A percentile compares a stretch with the other conserved stretches of the same genome.
phyloP scores from a whole-genome alignment of 2,113 vertebrate species.

The Varanus salvator region DNA sequence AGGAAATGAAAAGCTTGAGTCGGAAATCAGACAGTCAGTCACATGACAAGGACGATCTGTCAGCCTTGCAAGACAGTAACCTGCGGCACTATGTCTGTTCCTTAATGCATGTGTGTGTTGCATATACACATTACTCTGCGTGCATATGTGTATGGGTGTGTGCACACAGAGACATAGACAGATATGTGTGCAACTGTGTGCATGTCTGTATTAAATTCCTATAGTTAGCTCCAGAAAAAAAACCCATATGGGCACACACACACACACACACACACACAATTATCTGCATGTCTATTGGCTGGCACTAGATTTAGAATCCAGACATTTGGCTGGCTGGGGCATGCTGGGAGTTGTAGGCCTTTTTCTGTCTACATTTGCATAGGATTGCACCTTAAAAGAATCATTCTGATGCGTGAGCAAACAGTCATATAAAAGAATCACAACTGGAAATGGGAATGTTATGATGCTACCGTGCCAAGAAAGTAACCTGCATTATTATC shows the following conservation, averaged over 20 bases:
- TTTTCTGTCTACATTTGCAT: too few species aligned
- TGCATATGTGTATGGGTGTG: background rate
- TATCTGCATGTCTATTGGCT: too few species aligned
- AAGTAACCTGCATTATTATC: too few species aligned
- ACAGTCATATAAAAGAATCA: background rate
- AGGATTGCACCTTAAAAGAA: background rate
- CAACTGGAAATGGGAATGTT: background rate
- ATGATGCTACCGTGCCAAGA: too few species aligned
- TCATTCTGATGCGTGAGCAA: background rate
- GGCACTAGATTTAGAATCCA: too few species aligned
- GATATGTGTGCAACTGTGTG: background rate
- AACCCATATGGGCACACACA: too few species aligned
- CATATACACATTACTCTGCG: background rate
- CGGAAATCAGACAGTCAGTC: slow-evolving; percentile 63
- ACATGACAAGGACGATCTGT: slow-evolving; percentile 29
- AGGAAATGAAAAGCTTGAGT: slow-evolving; percentile 74
- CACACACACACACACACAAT: too few species aligned
- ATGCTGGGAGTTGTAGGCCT: too few species aligned
- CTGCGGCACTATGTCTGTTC: slow-evolving; percentile 26
- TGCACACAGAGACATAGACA: background rate
- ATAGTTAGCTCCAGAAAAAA: background rate
- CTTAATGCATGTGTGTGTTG: background rate
- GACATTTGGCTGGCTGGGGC: too few species aligned
- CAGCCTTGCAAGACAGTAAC: slow-evolving; percentile 61
- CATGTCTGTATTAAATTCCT: too few species aligned